These are phyloP conservation scores for Pyrocephalus nanus DNA, from an alignment of 2,797 vertebrate species.

Conservation along the genomic window DNA sequence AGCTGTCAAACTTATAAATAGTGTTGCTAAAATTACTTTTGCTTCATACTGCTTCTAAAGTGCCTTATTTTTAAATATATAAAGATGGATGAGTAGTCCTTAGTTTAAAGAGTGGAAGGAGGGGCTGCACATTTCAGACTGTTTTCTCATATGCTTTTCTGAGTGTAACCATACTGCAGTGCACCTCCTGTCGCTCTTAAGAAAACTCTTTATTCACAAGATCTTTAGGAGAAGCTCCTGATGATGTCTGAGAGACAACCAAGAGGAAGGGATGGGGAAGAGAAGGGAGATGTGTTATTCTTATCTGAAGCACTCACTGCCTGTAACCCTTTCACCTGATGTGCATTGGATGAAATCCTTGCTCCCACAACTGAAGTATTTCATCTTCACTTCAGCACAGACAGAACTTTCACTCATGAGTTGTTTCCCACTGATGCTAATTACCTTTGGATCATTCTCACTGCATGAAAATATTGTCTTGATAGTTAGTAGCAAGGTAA, in stretches of 20 bases:
- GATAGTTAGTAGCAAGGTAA: not conserved
- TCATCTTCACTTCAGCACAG: not conserved
- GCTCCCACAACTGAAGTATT: not conserved
- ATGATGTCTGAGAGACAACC: not conserved
- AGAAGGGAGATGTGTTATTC: not conserved
- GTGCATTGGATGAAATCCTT: not conserved
- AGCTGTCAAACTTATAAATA: not conserved
- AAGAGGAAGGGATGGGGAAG: not conserved
- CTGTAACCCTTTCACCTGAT: not conserved
- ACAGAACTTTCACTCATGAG: not conserved
- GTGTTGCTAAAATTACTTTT: not conserved
- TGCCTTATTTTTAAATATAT: not conserved
- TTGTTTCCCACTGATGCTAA: not conserved
- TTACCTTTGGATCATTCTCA: not conserved
- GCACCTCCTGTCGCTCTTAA: not conserved
- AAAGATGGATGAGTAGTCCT: not conserved
- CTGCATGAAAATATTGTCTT: not conserved
- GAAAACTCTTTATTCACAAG: not conserved
- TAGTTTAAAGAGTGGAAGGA: not conserved
- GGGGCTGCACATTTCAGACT: not conserved
- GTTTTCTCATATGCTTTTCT: not conserved
- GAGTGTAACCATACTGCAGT: not conserved
- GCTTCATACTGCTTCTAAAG: not conserved
- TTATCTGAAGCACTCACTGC: not conserved
- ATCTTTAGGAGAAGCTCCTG: not conserved